Base-by-base conservation (phyloP, 2,888 invertebrate genomes). In the Helicoverpa assulta region DNA sequence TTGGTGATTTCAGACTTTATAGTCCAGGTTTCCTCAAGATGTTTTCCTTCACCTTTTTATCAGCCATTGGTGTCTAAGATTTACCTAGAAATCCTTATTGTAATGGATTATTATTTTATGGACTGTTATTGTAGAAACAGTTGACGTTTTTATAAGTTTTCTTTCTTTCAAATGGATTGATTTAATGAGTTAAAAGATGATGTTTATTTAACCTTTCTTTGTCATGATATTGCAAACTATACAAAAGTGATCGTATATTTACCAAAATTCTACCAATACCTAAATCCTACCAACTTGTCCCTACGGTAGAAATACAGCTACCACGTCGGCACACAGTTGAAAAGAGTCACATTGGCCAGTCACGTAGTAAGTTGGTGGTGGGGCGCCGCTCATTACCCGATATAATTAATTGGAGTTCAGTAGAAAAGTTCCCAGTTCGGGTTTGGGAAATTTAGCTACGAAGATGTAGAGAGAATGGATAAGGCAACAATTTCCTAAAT, bases 341-440 rank as follows among this genome's bases (percentile, higher is more conserved):
- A 83, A 80, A 83, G 81, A 78, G 82, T 73, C 75, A 73, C 77
- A 86, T 85, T 85, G 88, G 86, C 85, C 85, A 91, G 90, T 92
- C 93, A 94, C 92, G 93, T 92, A 91, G 69, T 78, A 83, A 86
- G 78, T 88, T 82, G 81, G 85, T 81, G 81, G 85, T 85, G 88
- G 89, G 90, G 78, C 75, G 87, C 81, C 72, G 86, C 93, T 94
- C 94, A 94, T 94, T 94, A 94, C 92, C 89, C 91, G 90, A 88
- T 91, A 92, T 94, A 94, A 95, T 94, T 94, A 94, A 94, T 94
- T 94, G 94, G 93, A 92, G 91, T 94, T 93, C 89, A 80, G 88
- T 84, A 86, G 88, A 90, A 93, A 94, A 94, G 88, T 94, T 94
- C 82, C 65, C 73, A 76, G 85, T 84, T 86, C 82, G 83, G 74